Evolutionary conservation across 1,140 invertebrate species (phyloP), one percentile per base, ranked within the genome.

Genomic region (Diorhabda carinulata): DNA sequence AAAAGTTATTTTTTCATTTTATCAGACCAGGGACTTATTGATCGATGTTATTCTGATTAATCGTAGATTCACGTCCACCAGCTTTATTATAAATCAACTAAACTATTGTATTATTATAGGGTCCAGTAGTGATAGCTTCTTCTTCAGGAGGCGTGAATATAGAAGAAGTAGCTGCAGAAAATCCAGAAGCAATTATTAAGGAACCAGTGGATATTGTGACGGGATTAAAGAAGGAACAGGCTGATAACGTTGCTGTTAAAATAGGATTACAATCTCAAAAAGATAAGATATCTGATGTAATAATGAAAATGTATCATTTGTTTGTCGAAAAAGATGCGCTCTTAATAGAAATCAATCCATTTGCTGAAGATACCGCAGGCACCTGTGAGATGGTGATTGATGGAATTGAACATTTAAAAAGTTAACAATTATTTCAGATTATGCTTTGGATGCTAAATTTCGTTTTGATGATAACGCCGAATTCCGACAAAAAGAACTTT

Each of bases 81-180:
- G 2, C 25, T 25, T 25, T 25, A 1, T 8, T 3, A 3, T 4
- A 5, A 4, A 63, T 43, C 41, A 25, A 25, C 25, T 25, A 25
- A 25, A 25, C 25, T 25, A 25, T 25, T 52, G 2, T 47, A 5
- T 25, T 25, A n/a, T 10, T 80, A 40, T 74, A 96, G 93, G 96
- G 96, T 71, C 96, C 96, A 57, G 94, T 98, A 7, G 89, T 98
- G 68, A 97, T 98, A 78, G 96, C 95, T 42, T 97, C 95, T 3
- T 93, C 93, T 43, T 93, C 97, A 85, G 96, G 96, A 74, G 96
- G 96, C 77, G 93, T 98, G 4, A 97, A 97, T 80, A 98, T 98
- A 80, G 96, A 98, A 83, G 95, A 98, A 81, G 95, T 98, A 9
- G 96, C 96, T 66, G 92, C 89, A 2, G 93, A 94, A 69, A 95